Conservation (phyloP, 2,113 vertebrate species). For the Heptranchias perlo region DNA sequence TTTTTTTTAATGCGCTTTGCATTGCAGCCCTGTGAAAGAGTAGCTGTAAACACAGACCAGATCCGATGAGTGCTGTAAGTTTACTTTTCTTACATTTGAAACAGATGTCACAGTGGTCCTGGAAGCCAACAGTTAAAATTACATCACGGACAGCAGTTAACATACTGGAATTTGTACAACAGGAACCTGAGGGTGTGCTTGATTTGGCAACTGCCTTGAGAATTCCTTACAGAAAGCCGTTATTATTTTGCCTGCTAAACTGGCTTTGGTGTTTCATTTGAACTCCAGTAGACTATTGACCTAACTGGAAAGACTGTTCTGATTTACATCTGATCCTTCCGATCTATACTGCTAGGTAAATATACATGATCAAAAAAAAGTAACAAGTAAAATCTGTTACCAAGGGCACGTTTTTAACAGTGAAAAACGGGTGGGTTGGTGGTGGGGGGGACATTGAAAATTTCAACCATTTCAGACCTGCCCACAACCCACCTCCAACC, state of each 20-base stretch:
- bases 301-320: background rate
- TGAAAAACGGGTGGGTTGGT: too few species aligned
- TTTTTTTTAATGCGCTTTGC: background rate
- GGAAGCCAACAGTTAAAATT: background rate
- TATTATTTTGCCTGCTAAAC: background rate
- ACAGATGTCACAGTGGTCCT: background rate
- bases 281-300: background rate
- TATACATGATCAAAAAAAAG: background rate
- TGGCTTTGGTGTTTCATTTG: background rate
- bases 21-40: background rate
- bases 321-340: background rate
- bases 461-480: too few species aligned
- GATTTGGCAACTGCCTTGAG: background rate
- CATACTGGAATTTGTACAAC: background rate
- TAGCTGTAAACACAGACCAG: background rate
- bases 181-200: constrained; percentile 8
- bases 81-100: background rate
- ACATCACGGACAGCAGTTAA: constrained; percentile 5
- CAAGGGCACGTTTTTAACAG: too few species aligned
- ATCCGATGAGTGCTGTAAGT: background rate
- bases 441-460: too few species aligned
- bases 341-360: background rate
- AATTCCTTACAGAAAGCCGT: background rate
- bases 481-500: too few species aligned
- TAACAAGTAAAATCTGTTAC: too few species aligned